A percentile compares a stretch with the other conserved stretches of the same genome.
These are phyloP conservation scores for Papilio aristodemus DNA, from an alignment of 1,140 invertebrate species.

Conservation along the genomic window DNA sequence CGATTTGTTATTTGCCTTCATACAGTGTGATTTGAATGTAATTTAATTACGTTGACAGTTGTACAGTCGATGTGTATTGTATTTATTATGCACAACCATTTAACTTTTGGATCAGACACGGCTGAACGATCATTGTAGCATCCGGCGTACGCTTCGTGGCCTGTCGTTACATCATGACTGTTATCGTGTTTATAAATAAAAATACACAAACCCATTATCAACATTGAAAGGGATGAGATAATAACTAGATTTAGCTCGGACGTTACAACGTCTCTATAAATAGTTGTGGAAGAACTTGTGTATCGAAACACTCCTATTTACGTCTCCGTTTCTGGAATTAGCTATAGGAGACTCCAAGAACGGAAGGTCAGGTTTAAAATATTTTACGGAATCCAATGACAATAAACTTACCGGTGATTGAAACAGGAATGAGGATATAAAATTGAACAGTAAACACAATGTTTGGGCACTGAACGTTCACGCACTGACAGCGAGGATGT, in stretches of 20 bases:
- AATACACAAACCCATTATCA: conserved; percentile 5
- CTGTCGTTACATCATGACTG: conserved; percentile 2
- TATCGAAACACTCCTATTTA: conserved; percentile 21
- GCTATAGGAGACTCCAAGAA: not conserved
- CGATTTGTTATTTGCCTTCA: not conserved
- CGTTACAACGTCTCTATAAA: conserved; percentile 21
- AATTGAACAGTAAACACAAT: conserved; percentile 45
- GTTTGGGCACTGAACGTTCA: conserved; percentile 55
- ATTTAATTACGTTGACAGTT: not conserved
- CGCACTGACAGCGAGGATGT: conserved; percentile 59
- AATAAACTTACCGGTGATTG: conserved; percentile 35
- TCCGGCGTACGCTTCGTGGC: conserved; percentile 19
- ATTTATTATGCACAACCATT: conserved; percentile 3
- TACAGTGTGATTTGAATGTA: not conserved
- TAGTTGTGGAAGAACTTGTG: conserved; percentile 18
- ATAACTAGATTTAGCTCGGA: conserved; percentile 14
- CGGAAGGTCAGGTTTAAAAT: conserved; percentile 18
- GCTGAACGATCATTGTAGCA: conserved; percentile 20
- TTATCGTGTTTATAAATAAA: conserved; percentile 14
- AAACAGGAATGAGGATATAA: conserved; percentile 34
- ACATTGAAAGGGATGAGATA: conserved; percentile 22
- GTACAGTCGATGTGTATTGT: not conserved
- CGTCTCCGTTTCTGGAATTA: conserved; percentile 8
- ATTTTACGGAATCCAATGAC: not conserved
- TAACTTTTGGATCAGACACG: conserved; percentile 6